Percentiles rank a stretch among this genome's conserved stretches.
These are phyloP conservation scores for Nothura maculosa DNA, from an alignment of 2,797 vertebrate genomes.

Conservation along the genomic window DNA sequence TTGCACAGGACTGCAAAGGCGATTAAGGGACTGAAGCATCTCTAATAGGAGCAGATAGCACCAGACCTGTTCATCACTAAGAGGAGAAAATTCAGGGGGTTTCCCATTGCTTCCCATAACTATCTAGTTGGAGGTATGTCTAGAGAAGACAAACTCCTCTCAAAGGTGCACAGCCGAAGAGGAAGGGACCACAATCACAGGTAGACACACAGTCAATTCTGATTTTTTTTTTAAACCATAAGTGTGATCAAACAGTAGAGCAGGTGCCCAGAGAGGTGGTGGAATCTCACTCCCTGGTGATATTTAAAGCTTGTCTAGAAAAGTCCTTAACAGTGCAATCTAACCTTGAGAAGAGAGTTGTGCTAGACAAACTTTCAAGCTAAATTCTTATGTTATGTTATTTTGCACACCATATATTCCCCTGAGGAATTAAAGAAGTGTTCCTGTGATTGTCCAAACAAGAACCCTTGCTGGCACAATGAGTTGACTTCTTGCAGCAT, in stretches of 20 bases:
- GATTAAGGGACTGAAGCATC: not conserved
- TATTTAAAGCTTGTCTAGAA: not conserved
- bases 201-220: not conserved
- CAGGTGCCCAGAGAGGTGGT: not conserved
- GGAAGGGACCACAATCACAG: not conserved
- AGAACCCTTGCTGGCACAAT: not conserved
- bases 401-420: not conserved
- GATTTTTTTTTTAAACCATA: fast-evolving
- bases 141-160: not conserved
- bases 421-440: not conserved
- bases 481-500: not conserved
- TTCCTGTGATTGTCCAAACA: not conserved
- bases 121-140: fast-evolving
- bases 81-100: not conserved
- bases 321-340: fast-evolving
- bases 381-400: not conserved
- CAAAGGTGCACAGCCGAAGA: not conserved
- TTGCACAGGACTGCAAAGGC: not conserved
- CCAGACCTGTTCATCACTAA: not conserved
- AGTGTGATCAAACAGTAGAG: not conserved
- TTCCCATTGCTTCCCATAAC: not conserved
- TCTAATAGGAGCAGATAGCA: fast-evolving
- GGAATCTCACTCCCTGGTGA: not conserved
- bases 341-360: not conserved
- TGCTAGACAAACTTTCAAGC: not conserved